Percentiles rank a stretch among this genome's conserved stretches.
These are phyloP conservation scores for Delichon dasypus DNA, from an alignment of 2,797 vertebrate genomes.

Conservation along the genomic window DNA sequence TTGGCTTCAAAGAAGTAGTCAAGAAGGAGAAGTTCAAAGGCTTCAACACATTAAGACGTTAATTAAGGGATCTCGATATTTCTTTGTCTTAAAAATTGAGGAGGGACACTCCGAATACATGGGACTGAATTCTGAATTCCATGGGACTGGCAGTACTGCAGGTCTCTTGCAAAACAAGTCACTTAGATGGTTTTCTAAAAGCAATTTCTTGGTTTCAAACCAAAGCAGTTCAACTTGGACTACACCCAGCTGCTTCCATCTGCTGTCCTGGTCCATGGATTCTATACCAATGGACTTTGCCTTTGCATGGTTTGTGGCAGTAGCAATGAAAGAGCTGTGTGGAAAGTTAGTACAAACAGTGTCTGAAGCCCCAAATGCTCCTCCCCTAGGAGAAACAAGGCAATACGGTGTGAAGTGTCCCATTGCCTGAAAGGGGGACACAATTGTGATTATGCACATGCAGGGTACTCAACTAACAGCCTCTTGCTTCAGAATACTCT, in stretches of 20 bases:
- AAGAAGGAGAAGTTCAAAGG: background rate
- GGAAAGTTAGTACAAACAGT: background rate
- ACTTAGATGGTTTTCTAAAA: background rate
- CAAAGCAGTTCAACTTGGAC: background rate
- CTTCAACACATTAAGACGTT: background rate
- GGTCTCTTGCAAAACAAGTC: background rate
- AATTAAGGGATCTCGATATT: background rate
- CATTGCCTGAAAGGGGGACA: fast-evolving
- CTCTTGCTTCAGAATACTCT: background rate
- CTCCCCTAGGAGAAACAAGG: background rate
- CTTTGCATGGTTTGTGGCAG: background rate
- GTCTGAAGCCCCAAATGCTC: background rate
- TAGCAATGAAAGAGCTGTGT: background rate
- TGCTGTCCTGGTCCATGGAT: background rate
- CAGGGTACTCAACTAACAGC: background rate
- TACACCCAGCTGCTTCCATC: background rate
- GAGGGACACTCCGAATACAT: background rate
- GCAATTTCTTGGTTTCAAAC: background rate
- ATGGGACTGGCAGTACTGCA: background rate
- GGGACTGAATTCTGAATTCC: background rate
- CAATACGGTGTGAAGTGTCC: background rate
- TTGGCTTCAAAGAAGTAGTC: background rate
- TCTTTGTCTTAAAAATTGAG: background rate
- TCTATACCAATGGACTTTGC: background rate
- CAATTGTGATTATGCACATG: background rate